phyloP scores from a whole-genome alignment of 2,888 invertebrate genomes.

The Acrobasis consociella region DNA sequence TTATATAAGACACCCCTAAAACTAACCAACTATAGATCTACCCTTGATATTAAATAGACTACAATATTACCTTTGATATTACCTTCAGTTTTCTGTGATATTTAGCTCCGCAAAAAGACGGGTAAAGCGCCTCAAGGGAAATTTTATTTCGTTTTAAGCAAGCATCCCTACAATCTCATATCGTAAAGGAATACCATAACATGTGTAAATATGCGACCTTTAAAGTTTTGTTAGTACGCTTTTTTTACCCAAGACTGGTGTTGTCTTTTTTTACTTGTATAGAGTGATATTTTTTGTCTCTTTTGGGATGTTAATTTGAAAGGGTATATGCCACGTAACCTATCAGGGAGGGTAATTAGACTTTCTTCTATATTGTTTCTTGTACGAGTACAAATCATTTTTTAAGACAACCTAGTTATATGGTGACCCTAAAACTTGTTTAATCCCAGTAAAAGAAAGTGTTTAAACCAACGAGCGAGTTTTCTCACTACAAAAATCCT shows the following conservation, averaged over 20 bases:
- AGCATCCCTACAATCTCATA: slow-evolving; percentile 23
- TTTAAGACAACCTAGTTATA: no score
- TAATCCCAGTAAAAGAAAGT: no score
- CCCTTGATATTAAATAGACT: neutral
- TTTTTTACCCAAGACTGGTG: neutral
- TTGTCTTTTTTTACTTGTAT: neutral
- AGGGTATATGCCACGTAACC: slow-evolving; percentile 5
- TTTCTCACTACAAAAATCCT: no score
- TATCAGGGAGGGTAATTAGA: neutral
- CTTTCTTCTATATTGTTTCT: neutral
- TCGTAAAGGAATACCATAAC: slow-evolving; percentile 22
- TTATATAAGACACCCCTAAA: no score
- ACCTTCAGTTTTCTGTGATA: slow-evolving; percentile 4
- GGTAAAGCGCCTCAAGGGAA: slow-evolving; percentile 28
- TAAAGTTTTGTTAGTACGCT: slow-evolving; percentile 19
- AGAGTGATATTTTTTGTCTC: neutral
- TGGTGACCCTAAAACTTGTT: no score
- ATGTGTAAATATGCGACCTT: slow-evolving; percentile 26
- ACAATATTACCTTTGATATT: neutral
- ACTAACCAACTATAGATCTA: no score
- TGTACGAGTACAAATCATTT: no score
- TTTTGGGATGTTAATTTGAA: slow-evolving; percentile 3
- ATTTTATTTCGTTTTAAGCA: slow-evolving; percentile 32
- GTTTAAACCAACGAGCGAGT: no score
- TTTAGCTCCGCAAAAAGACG: slow-evolving; percentile 26